Evolutionary conservation across 1,140 invertebrate species (phyloP), one percentile per base, ranked within the genome.

Genomic region (Plodia interpunctella): DNA sequence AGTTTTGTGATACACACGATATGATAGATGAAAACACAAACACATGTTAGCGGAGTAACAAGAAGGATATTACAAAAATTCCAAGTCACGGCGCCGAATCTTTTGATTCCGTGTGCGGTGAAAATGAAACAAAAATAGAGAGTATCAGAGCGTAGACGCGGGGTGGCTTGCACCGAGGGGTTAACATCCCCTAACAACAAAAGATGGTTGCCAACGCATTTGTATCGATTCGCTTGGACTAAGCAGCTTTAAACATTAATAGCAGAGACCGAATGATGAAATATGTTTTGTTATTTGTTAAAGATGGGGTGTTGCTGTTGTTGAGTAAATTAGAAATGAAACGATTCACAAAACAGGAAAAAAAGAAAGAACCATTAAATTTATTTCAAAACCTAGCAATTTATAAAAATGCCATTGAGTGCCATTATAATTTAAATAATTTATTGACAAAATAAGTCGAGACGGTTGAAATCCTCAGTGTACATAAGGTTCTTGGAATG

Each of bases 141-240:
- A 53, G 57, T 57, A 56, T 62, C 57, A 59, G 65, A 66, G 50
- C 61, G 49, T 51, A 20, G 20, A 20, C 20, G 49, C 49, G 20
- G 49, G 49, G 49, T 10, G 74, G 72, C 61, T 57, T 68, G 64
- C 60, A 72, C 21, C 62, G 68, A 70, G 78, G 78, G 72, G 73
- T 55, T 61, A 71, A 63, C 68, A 76, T 72, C 78, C 79, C 79
- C 68, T 55, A 25, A 62, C 74, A 75, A 78, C 74, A 78, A 80
- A 80, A 82, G 79, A 82, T 76, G 76, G 76, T 67, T 75, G 66
- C 69, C 70, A 81, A 78, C 77, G 73, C 78, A 71, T 78, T 76
- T 74, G 70, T 82, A 82, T 80, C 76, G 81, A 84, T 84, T 82
- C 65, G 57, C 57, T 54, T 62, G 65, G 56, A 61, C 63, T 49